phyloP scores from a whole-genome alignment of 2,888 invertebrate species.

The Andrena haemorrhoa region DNA sequence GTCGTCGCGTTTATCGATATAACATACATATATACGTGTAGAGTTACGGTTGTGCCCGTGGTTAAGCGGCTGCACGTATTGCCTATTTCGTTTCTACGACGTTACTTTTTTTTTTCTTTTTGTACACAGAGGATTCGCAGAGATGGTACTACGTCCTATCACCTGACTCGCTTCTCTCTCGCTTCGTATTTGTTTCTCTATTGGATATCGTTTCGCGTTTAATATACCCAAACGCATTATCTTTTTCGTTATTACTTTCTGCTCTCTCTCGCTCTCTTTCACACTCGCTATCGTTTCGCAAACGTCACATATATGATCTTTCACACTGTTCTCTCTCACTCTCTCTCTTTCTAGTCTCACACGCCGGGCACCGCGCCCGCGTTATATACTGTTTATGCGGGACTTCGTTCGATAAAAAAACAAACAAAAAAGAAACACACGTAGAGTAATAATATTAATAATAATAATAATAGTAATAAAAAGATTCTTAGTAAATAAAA shows the following conservation, averaged over 20 bases:
- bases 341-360: conserved; percentile 61
- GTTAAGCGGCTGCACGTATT: conserved; percentile 67
- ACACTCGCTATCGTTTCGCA: conserved; percentile 52
- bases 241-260: conserved; percentile 56
- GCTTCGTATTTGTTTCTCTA: conserved; percentile 25
- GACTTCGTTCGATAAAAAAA: conserved; percentile 61
- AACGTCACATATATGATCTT: conserved; percentile 54
- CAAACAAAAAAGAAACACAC: conserved; percentile 38
- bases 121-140: conserved; percentile 64
- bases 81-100: conserved; percentile 34
- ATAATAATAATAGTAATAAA: conserved; percentile 37
- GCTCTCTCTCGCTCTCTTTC: conserved; percentile 45
- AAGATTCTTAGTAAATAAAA: conserved; percentile 59
- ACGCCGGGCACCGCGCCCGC: conserved; percentile 68
- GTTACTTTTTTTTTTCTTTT: conserved; percentile 3
- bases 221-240: conserved; percentile 62
- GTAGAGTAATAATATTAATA: conserved; percentile 48
- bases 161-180: conserved; percentile 52
- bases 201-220: conserved; percentile 61
- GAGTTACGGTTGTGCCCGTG: conserved; percentile 76
- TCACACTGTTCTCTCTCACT: conserved; percentile 50
- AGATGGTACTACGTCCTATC: conserved; percentile 74
- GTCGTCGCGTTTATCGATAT: conserved; percentile 70
- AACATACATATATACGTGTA: conserved; percentile 47
- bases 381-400: conserved; percentile 63